Conservation (phyloP, 2,888 invertebrate species). For the Megamerina dolium region DNA sequence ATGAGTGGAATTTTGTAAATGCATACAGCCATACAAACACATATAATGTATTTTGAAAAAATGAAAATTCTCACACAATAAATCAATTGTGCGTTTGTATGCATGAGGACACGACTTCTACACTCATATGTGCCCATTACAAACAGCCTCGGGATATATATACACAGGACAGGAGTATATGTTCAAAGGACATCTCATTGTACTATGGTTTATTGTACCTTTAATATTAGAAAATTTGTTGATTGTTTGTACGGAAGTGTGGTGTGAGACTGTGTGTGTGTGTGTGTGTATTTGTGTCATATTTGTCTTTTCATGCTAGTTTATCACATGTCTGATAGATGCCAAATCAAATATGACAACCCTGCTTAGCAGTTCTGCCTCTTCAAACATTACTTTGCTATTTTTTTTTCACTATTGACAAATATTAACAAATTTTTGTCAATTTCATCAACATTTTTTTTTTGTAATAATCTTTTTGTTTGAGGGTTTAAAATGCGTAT, state of each 20-base stretch:
- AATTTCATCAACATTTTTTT: too few relatives aligned
- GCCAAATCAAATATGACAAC: constrained; percentile 8
- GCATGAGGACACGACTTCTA: background rate
- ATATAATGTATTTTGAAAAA: too few relatives aligned
- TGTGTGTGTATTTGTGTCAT: background rate
- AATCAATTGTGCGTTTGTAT: constrained; percentile 9
- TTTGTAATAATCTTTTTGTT: too few relatives aligned
- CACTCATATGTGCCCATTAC: background rate
- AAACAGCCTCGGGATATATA: background rate
- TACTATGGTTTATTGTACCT: background rate
- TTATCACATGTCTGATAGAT: background rate
- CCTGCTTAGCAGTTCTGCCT: too few relatives aligned
- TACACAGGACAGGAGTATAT: too few relatives aligned
- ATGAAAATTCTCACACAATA: constrained; percentile 8
- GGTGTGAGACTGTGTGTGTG: too few relatives aligned
- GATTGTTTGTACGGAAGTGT: background rate
- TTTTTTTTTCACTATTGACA: too few relatives aligned
- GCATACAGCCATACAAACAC: background rate
- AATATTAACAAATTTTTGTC: too few relatives aligned
- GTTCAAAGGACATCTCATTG: constrained; percentile 5
- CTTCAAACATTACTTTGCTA: too few relatives aligned
- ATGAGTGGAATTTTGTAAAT: constrained; percentile 11
- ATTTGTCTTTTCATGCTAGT: background rate
- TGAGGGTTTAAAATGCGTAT: too few relatives aligned
- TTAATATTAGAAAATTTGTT: background rate